Base-by-base conservation (phyloP, 2,113 vertebrate genomes). In the Silurus meridionalis region DNA sequence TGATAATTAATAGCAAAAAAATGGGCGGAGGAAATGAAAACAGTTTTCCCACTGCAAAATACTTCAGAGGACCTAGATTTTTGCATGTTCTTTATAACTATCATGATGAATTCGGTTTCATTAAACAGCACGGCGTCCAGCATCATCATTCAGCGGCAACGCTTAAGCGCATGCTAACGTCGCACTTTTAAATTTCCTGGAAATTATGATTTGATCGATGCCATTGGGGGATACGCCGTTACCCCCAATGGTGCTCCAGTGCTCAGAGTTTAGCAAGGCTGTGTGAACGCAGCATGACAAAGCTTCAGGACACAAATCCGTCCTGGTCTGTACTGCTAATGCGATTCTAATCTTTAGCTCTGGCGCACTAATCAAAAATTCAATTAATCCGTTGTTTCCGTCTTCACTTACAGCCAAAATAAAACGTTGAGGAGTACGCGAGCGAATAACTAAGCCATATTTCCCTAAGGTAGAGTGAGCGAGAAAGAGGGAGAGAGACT, bases 361-460 rank as follows among this genome's bases (percentile, higher is more conserved):
- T 4, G 55, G 55, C 60, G 0, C 55, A 37, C 7, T 57, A 58
- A 79, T 79, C 53, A 79, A 17, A 25, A 7, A 17, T 37, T 19
- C n/a, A 55, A 1, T 5, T 0, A 58, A 79, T 17, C n/a, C 0
- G 53, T 71, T 28, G 25, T 13, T 37, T 71, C 66, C 2, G 25
- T 71, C 17, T 57, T 83, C 25, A 23, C 60, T 71, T 23, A 3
- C 19, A 37, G n/a, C 5, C 10, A 52, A 75, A 52, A 74, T n/a
- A 77, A 77, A 77, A 5, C 15, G 82, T 86, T 60, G 57, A 72
- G 75, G 28, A 75, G 53, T 83, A 80, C 52, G 79, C 57, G 23
- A 83, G 57, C 14, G 28, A 61, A 48, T 74, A 50, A 60, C 58
- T 8, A 61, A 48, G 83, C 69, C 69, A 50, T 60, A 48, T 14